Evolutionary conservation across 2,113 vertebrate species (phyloP).

Genomic region (Pangasianodon hypophthalmus): DNA sequence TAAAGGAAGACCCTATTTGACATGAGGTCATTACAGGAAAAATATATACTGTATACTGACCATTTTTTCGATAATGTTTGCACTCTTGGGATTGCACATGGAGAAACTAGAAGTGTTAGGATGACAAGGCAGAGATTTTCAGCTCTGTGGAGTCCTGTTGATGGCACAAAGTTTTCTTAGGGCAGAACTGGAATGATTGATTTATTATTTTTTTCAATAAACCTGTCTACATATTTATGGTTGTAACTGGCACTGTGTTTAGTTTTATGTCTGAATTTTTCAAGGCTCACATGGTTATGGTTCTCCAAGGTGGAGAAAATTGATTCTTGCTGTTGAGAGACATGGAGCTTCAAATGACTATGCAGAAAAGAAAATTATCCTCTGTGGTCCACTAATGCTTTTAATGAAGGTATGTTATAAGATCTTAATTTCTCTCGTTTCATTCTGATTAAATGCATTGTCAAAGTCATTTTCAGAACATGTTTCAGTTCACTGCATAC

Average conservation of each 20-base stretch:
- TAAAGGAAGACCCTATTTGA: background rate
- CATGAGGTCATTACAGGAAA: background rate
- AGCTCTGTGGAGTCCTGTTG: background rate
- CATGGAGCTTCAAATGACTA: background rate
- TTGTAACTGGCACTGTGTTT: background rate
- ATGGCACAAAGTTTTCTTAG: background rate
- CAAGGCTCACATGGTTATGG: background rate
- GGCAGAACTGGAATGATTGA: background rate
- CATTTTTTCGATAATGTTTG: background rate
- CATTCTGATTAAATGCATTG: background rate
- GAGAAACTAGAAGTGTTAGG: background rate
- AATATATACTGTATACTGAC: background rate
- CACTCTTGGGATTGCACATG: background rate
- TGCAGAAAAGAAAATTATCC: background rate
- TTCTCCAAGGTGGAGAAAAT: background rate
- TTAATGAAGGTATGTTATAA: background rate
- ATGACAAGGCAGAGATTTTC: background rate
- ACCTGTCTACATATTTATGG: background rate
- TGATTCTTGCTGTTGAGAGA: background rate
- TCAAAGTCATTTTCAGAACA: background rate
- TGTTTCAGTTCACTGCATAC: conserved; percentile 3
- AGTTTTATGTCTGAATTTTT: background rate
- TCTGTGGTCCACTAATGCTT: background rate
- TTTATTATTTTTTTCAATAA: conserved; percentile 19
- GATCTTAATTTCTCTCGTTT: background rate